Percentiles rank a stretch among this genome's conserved stretches.
Conservation (phyloP, 2,797 vertebrate species). For the Sebastes taczanowskii region DNA sequence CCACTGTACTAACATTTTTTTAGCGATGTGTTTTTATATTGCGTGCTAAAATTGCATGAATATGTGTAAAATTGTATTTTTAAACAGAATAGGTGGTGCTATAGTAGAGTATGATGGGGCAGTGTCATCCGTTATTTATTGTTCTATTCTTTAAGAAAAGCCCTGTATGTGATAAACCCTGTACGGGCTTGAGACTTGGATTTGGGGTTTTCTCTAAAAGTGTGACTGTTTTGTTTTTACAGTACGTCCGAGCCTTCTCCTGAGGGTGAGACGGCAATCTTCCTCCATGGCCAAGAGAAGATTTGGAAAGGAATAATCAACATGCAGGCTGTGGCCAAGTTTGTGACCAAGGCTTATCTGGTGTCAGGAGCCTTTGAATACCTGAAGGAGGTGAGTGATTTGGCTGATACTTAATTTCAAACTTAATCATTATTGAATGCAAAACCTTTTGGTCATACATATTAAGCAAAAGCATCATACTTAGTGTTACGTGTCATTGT, state of each 20-base stretch:
- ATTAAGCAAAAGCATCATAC: background rate
- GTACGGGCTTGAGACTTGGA: background rate
- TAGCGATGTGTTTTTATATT: background rate
- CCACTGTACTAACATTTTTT: background rate
- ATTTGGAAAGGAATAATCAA: constrained; percentile 99
- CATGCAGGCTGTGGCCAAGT: constrained; percentile 98
- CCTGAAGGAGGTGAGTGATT: constrained; percentile 90
- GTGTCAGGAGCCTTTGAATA: constrained; percentile 97
- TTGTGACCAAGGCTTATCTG: constrained; percentile 98
- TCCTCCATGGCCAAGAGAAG: constrained; percentile 92
- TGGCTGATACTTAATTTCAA: background rate
- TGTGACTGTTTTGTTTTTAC: constrained; percentile 62
- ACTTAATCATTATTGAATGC: background rate
- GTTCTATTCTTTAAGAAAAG: background rate
- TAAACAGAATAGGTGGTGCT: background rate
- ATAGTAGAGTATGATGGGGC: background rate
- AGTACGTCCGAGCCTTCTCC: constrained; percentile 86
- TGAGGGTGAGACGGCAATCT: constrained; percentile 93
- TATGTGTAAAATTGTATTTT: background rate
- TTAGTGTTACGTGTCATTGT: constrained; percentile 15
- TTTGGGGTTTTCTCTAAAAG: constrained; percentile 4
- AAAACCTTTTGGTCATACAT: background rate
- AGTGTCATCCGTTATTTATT: background rate
- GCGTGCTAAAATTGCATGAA: background rate
- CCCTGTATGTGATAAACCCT: background rate